Conservation (phyloP, 2,797 vertebrate species). For the Erethizon dorsatum region DNA sequence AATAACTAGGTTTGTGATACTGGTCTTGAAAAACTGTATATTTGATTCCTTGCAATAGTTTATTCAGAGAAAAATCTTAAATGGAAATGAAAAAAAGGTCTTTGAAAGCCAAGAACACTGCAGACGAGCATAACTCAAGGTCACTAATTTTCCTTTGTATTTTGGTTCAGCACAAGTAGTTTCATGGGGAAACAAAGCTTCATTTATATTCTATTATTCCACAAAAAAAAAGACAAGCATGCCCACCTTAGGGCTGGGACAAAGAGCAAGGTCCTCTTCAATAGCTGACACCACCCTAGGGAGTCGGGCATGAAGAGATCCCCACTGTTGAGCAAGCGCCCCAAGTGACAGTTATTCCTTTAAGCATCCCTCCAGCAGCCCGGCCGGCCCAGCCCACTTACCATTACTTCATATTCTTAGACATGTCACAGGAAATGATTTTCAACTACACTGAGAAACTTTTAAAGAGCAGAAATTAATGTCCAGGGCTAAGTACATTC, state of each 20-base stretch:
- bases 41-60: slow-evolving; percentile 53
- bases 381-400: not conserved
- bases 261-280: not conserved
- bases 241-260: not conserved
- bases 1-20: slow-evolving; percentile 28
- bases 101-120: slow-evolving; percentile 51
- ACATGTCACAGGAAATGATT: slow-evolving; percentile 17
- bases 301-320: not conserved
- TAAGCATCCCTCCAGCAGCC: not conserved
- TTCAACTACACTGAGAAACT: slow-evolving; percentile 12
- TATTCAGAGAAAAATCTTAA: slow-evolving; percentile 6
- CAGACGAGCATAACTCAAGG: slow-evolving; percentile 55
- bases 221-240: not conserved
- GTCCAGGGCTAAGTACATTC: not conserved
- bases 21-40: slow-evolving; percentile 57
- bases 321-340: not conserved
- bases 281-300: not conserved
- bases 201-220: not conserved
- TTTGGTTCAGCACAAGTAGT: slow-evolving; percentile 67
- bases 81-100: slow-evolving; percentile 44
- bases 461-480: slow-evolving; percentile 48
- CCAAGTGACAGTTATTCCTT: not conserved
- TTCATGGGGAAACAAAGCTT: slow-evolving; percentile 40
- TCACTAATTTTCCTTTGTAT: slow-evolving; percentile 62
- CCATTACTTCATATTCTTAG: slow-evolving; percentile 10